A percentile compares a stretch with the other conserved stretches of the same genome.
These are phyloP conservation scores for Morbakka virulenta DNA, from an alignment of 30 jellyfish, hydroid and myxozoan species.

Conservation along the genomic window DNA sequence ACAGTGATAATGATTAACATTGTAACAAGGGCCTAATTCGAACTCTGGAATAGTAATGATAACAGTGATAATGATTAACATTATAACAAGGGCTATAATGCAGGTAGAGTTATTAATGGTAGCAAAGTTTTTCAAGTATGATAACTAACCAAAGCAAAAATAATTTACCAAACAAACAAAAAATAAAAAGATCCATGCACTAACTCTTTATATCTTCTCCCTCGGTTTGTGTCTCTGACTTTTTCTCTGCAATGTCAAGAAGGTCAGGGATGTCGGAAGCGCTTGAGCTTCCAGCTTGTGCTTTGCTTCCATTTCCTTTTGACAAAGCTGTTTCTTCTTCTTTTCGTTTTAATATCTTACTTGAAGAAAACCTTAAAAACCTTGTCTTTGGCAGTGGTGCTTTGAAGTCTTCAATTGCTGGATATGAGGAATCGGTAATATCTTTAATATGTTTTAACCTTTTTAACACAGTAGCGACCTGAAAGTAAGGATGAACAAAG, in stretches of 20 bases:
- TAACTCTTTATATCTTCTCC: neutral
- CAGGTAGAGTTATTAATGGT: no score
- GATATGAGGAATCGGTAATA: conserved; percentile 42
- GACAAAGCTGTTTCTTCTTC: neutral
- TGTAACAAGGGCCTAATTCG: no score
- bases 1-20: no score
- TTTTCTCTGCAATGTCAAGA: neutral
- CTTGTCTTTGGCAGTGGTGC: conserved; percentile 28
- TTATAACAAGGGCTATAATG: no score
- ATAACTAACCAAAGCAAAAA: no score
- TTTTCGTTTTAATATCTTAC: neutral
- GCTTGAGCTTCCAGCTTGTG: neutral
- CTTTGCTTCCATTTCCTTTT: neutral
- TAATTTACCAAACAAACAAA: no score
- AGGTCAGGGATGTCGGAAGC: neutral
- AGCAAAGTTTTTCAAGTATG: no score
- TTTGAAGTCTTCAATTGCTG: conserved; percentile 48
- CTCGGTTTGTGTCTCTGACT: neutral
- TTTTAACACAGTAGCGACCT: conserved; percentile 74
- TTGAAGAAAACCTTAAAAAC: no score
- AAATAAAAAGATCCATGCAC: no score
- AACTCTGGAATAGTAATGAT: no score
- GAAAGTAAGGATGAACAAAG: neutral
- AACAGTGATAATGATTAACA: no score
- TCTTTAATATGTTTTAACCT: conserved; percentile 63